Conservation (phyloP, 2,888 invertebrate genomes). For the Aporophyla nigra region DNA sequence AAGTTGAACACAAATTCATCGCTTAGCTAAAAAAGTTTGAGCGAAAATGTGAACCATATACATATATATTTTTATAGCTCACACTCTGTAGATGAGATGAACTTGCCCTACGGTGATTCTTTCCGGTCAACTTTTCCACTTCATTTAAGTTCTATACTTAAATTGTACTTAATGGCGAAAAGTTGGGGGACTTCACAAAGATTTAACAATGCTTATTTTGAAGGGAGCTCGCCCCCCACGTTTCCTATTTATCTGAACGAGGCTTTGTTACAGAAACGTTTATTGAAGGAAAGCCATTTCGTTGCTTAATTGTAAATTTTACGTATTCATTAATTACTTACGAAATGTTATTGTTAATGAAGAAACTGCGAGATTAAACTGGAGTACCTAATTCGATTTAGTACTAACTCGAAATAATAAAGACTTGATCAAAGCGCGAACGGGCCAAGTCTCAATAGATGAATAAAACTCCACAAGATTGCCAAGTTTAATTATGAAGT, state of each 20-base stretch:
- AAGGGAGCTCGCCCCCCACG: slow-evolving; percentile 80
- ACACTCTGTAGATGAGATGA: slow-evolving; percentile 67
- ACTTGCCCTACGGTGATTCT: slow-evolving; percentile 76
- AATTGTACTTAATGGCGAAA: slow-evolving; percentile 88
- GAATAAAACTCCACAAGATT: slow-evolving; percentile 81
- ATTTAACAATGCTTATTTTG: slow-evolving; percentile 90
- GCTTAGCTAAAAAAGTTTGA: slow-evolving; percentile 14
- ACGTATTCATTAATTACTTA: slow-evolving; percentile 59
- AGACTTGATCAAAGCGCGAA: slow-evolving; percentile 70
- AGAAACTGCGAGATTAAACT: slow-evolving; percentile 56
- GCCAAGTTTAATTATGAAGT: slow-evolving; percentile 88
- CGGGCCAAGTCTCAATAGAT: slow-evolving; percentile 79
- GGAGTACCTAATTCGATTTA: slow-evolving; percentile 52
- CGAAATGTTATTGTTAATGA: slow-evolving; percentile 57
- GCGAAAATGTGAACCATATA: slow-evolving; percentile 35
- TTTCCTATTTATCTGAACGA: slow-evolving; percentile 81
- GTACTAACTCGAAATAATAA: slow-evolving; percentile 62
- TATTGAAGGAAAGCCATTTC: slow-evolving; percentile 70
- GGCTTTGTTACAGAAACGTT: slow-evolving; percentile 74
- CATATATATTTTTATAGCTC: slow-evolving; percentile 55
- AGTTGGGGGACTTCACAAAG: slow-evolving; percentile 88
- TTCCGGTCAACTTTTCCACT: slow-evolving; percentile 89
- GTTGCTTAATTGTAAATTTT: slow-evolving; percentile 67
- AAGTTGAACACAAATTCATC: slow-evolving; percentile 1
- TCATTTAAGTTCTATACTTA: slow-evolving; percentile 90